Conservation (phyloP, 2,113 vertebrate species). For the Rhabdornis inornatus region DNA sequence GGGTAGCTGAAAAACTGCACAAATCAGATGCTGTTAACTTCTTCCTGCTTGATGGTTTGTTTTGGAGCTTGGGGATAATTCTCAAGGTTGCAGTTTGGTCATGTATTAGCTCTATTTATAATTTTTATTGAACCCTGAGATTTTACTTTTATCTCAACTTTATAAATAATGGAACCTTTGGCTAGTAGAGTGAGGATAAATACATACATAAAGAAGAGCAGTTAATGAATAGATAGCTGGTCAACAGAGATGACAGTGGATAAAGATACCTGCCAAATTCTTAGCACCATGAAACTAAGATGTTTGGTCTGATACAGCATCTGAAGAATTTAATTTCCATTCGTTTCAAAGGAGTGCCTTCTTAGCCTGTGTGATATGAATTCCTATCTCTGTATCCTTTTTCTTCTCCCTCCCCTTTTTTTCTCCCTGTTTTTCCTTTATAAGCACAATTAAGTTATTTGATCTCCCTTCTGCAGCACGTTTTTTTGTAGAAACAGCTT, state of each 20-base stretch:
- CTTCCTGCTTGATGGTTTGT: background rate
- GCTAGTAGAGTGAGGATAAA: background rate
- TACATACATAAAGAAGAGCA: background rate
- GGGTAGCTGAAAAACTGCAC: background rate
- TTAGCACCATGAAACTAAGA: background rate
- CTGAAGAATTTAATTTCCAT: conserved; percentile 17
- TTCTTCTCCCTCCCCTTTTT: accelerated
- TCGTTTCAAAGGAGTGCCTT: background rate
- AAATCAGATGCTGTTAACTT: background rate
- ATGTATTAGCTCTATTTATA: background rate
- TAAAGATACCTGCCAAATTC: background rate
- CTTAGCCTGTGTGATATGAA: background rate
- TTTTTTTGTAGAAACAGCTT: background rate
- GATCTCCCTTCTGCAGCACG: background rate
- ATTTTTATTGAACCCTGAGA: background rate
- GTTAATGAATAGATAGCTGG: background rate
- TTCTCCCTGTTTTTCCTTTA: background rate
- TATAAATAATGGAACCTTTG: conserved; percentile 8
- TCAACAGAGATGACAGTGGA: background rate
- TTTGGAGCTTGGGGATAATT: background rate
- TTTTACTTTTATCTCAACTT: background rate
- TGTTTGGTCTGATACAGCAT: background rate
- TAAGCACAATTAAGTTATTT: background rate
- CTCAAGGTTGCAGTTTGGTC: background rate
- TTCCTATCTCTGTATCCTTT: background rate